These are phyloP conservation scores for Coracopsis vasa DNA, from an alignment of 2,113 vertebrate genomes.

Conservation along the genomic window DNA sequence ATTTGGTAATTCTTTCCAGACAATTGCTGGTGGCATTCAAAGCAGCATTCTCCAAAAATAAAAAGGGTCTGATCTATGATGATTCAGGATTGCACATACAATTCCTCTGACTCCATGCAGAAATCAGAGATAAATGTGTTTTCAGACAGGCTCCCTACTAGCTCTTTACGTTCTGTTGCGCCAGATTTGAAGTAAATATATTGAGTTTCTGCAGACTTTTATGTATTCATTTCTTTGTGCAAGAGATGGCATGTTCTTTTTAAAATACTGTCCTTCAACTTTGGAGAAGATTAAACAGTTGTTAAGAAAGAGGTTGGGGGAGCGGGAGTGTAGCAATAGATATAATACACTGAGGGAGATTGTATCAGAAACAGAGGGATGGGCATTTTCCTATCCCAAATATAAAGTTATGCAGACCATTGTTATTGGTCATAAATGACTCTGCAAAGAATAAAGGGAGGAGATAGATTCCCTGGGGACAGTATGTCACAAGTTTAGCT, in stretches of 20 bases:
- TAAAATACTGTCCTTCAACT: neutral
- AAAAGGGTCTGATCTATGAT: neutral
- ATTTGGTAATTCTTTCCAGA: neutral
- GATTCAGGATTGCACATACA: neutral
- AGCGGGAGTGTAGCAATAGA: fast-evolving
- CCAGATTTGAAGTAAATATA: neutral
- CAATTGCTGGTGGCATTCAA: neutral
- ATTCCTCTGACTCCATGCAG: neutral
- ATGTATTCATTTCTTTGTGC: neutral
- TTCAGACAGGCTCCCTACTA: neutral
- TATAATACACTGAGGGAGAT: neutral
- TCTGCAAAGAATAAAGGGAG: neutral
- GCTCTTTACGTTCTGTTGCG: neutral
- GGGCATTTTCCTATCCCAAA: neutral
- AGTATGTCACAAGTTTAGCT: constrained; percentile 2
- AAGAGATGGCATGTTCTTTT: neutral
- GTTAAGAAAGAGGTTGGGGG: neutral
- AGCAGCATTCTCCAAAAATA: neutral
- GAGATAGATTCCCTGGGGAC: neutral
- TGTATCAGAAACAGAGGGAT: neutral
- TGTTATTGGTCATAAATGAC: neutral
- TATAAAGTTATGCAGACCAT: neutral
- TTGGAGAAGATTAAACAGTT: neutral
- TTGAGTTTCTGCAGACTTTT: neutral
- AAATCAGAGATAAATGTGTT: neutral